A percentile compares a stretch with the other conserved stretches of the same genome.
Conservation (phyloP, 2,888 invertebrate species). For the Beris morrisii region DNA sequence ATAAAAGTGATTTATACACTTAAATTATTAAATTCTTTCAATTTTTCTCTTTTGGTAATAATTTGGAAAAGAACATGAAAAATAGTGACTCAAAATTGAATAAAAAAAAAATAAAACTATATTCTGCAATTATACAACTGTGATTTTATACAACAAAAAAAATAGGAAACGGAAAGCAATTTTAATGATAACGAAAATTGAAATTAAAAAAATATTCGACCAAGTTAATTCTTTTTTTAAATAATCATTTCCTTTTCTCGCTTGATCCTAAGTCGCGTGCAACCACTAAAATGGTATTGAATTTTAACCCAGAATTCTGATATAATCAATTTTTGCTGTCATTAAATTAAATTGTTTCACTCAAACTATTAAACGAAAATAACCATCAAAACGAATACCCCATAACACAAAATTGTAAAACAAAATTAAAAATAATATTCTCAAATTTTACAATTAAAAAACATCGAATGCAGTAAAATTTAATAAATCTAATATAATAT, state of each 20-base stretch:
- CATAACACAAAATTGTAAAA: background rate
- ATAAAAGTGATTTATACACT: background rate
- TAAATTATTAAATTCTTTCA: background rate
- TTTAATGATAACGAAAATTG: constrained; percentile 23
- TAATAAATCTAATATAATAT: constrained; percentile 6
- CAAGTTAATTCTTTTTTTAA: too few species aligned
- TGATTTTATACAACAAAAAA: constrained; percentile 35
- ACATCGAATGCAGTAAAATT: constrained; percentile 11
- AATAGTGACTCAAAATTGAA: constrained; percentile 18
- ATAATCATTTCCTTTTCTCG: too few species aligned
- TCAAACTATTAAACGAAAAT: background rate
- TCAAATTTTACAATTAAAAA: background rate
- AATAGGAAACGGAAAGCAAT: constrained; percentile 8
- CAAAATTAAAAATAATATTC: too few species aligned
- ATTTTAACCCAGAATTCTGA: background rate
- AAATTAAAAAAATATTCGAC: background rate
- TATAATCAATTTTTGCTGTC: constrained; percentile 18
- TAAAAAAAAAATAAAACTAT: constrained; percentile 13
- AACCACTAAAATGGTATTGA: too few species aligned
- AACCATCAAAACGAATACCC: constrained; percentile 5
- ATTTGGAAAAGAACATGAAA: background rate
- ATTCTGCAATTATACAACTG: constrained; percentile 37
- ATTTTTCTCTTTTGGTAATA: background rate
- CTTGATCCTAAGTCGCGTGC: too few species aligned
- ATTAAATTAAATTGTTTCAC: constrained; percentile 11